A percentile compares a stretch with the other conserved stretches of the same genome.
Evolutionary conservation across 2,113 vertebrate genomes (phyloP).

Genomic region (Ploceus nigricollis): DNA sequence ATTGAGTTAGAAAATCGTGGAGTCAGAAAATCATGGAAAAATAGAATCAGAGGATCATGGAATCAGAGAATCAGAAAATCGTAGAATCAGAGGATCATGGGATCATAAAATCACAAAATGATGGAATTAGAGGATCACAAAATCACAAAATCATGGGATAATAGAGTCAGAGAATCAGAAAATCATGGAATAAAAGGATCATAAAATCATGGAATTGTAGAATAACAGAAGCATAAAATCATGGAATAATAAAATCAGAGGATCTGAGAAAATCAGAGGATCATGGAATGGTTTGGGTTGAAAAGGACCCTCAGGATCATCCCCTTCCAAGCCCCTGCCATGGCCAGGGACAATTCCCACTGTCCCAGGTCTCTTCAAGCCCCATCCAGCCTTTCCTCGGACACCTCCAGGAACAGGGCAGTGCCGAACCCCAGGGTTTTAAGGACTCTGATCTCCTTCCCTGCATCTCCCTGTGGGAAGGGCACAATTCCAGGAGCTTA

Average conservation of each 20-base stretch:
- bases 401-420: background rate
- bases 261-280: too few species aligned
- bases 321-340: background rate
- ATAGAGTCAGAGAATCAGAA: fast-evolving
- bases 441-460: background rate
- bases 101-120: fast-evolving
- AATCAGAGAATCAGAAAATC: background rate
- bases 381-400: background rate
- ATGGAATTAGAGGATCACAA: fast-evolving
- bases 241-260: background rate
- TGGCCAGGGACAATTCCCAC: background rate
- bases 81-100: too few species aligned
- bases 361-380: background rate
- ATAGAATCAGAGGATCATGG: fast-evolving
- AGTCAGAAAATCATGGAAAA: too few species aligned
- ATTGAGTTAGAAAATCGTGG: fast-evolving
- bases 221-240: background rate
- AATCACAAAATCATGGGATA: fast-evolving
- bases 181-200: background rate
- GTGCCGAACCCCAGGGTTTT: fast-evolving
- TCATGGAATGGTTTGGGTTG: background rate
- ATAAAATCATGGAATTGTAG: background rate
- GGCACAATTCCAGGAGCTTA: background rate
- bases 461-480: background rate
- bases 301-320: background rate